Percentiles rank a stretch among this genome's conserved stretches.
Conservation (phyloP, 2,888 invertebrate genomes). For the Ophion slaviceki region DNA sequence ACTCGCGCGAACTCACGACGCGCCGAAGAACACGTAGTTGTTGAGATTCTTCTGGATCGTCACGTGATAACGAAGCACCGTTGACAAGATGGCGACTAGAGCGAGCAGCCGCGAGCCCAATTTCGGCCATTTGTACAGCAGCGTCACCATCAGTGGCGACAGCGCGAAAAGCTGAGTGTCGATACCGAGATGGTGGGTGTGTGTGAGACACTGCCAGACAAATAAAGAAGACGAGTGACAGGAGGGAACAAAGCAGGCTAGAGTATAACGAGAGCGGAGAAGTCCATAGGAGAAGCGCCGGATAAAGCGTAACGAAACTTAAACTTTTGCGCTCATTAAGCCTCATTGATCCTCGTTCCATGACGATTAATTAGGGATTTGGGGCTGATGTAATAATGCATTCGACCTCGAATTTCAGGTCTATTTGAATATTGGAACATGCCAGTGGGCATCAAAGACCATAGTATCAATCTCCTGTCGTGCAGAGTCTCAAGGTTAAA, state of each 20-base stretch:
- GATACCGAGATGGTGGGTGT: constrained; percentile 89
- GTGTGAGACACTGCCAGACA: constrained; percentile 87
- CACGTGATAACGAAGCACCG: constrained; percentile 86
- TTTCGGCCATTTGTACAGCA: constrained; percentile 87
- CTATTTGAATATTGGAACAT: too few species aligned
- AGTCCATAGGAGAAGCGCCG: too few species aligned
- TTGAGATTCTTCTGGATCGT: constrained; percentile 86
- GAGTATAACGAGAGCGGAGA: too few species aligned
- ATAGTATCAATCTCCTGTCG: too few species aligned
- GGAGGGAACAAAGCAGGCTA: not conserved
- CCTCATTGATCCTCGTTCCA: too few species aligned
- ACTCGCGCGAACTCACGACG: constrained; percentile 85
- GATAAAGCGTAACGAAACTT: too few species aligned
- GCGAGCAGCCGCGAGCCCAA: constrained; percentile 84
- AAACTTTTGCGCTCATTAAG: too few species aligned
- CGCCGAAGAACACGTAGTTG: constrained; percentile 89
- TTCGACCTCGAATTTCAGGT: too few species aligned
- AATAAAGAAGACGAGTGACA: constrained; percentile 22
- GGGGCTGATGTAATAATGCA: too few species aligned
- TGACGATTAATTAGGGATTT: too few species aligned
- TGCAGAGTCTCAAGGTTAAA: too few species aligned
- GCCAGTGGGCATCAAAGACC: too few species aligned
- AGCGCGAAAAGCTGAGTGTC: constrained; percentile 88
- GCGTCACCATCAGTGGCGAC: constrained; percentile 86
- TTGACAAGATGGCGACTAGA: constrained; percentile 85